Base-by-base conservation (phyloP, 2,113 vertebrate genomes). In the Sceloporus tristichus region DNA sequence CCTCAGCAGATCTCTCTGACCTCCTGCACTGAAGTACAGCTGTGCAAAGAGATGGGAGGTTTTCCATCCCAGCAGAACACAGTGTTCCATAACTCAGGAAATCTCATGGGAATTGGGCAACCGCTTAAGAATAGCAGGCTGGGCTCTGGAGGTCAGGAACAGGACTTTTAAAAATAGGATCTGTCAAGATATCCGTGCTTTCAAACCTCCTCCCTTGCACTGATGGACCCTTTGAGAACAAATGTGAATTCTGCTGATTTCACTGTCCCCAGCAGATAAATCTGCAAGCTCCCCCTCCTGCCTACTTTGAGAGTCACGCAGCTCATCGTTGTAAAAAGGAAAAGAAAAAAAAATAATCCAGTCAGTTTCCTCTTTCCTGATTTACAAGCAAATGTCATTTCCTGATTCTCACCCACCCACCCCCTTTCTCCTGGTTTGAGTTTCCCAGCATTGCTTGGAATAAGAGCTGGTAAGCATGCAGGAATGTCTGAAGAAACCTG, bases 81-180 rank as follows among this genome's bases (percentile, higher is more conserved):
- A n/a, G 62, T 82, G 88, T 89, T 86, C 84, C 73, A 40, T 19
- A 48, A 66, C 74, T 68, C 87, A 82, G 81, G 87, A 84, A 88
- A 78, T 53, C 81, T 84, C 62, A 88, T 59, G 79, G 88, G 85
- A 89, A 86, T 65, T 59, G 84, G 62, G 81, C 79, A 82, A 59
- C 59, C 21, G 73, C 84, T 86, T 86, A 89, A 86, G 88, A 89
- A 89, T 89, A 82, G 85, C 79, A 77, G 79, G 88, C 88, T 42
- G 79, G 85, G 79, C 62, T 54, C 48, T 2, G 1, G 88, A 82
- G 71, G 79, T 54, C 84, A 59, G 73, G 88, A 82, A 82, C 84
- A 10, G 9, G 2, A 25, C 81, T 68, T 62, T 62, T 84, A 77
- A 86, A 89, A 89, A 89, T 81, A 89, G 88, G 73, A 82, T 38